phyloP scores from a whole-genome alignment of 2,888 invertebrate genomes.

The Zygothrica quintamaculata region DNA sequence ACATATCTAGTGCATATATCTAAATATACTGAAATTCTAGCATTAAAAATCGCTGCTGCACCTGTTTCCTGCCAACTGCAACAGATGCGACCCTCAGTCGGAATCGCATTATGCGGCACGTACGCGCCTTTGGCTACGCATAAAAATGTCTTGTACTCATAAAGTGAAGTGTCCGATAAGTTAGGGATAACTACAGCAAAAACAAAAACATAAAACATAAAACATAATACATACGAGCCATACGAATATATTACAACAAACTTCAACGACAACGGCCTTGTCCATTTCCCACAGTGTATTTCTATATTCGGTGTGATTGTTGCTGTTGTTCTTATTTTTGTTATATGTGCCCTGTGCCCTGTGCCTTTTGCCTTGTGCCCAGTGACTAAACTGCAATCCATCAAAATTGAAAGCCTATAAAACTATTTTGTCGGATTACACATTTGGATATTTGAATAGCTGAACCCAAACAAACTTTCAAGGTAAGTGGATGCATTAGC shows the following conservation, averaged over 20 bases:
- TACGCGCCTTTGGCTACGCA: constrained; percentile 72
- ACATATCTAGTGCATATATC: background rate
- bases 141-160: constrained; percentile 55
- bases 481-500: constrained; percentile 52
- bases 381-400: constrained; percentile 38
- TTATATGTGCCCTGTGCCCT: too few relatives aligned
- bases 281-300: constrained; percentile 36
- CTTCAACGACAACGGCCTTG: constrained; percentile 55
- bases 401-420: constrained; percentile 39
- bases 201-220: constrained; percentile 24
- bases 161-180: constrained; percentile 67
- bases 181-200: constrained; percentile 33
- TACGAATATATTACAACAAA: too few relatives aligned
- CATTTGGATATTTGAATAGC: constrained; percentile 53
- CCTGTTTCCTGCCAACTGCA: constrained; percentile 68
- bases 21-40: constrained; percentile 5
- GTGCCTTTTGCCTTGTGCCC: too few relatives aligned
- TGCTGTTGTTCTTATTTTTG: too few relatives aligned
- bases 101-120: constrained; percentile 57
- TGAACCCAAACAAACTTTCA: constrained; percentile 41
- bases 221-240: constrained; percentile 15
- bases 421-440: constrained; percentile 63
- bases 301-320: constrained; percentile 3
- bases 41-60: constrained; percentile 52
- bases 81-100: constrained; percentile 32